phyloP scores from a whole-genome alignment of 2,797 vertebrate species.

The Anas bahamensis region DNA sequence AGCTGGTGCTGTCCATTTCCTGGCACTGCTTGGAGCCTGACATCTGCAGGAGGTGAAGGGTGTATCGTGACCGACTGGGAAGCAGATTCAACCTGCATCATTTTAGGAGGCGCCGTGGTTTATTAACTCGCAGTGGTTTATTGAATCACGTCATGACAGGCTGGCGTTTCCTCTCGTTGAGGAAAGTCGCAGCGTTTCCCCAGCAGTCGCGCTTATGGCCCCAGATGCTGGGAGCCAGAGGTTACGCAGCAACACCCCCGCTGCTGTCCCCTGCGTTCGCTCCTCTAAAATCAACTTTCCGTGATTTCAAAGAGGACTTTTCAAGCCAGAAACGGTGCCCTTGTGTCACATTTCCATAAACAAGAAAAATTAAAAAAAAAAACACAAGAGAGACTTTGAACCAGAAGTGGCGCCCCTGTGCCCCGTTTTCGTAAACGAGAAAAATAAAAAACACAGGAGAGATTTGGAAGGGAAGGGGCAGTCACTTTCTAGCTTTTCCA shows the following conservation, averaged over 20 bases:
- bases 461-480: background rate
- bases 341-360: background rate
- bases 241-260: background rate
- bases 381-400: background rate
- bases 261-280: background rate
- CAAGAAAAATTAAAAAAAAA: background rate
- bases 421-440: background rate
- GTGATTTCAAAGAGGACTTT: background rate
- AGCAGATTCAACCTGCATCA: background rate
- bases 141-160: rapidly evolving
- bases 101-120: background rate
- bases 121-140: background rate
- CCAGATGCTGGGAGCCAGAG: background rate
- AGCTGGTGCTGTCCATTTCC: background rate
- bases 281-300: background rate
- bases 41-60: background rate
- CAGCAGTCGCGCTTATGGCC: background rate
- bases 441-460: background rate
- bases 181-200: background rate
- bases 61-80: background rate
- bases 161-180: background rate
- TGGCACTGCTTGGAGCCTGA: background rate
- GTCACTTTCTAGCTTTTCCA: background rate
- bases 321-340: background rate
- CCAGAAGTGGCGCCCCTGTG: background rate